Evolutionary conservation across 1,140 invertebrate species (phyloP), one percentile per base, ranked within the genome.

Genomic region (Triops cancriformis): DNA sequence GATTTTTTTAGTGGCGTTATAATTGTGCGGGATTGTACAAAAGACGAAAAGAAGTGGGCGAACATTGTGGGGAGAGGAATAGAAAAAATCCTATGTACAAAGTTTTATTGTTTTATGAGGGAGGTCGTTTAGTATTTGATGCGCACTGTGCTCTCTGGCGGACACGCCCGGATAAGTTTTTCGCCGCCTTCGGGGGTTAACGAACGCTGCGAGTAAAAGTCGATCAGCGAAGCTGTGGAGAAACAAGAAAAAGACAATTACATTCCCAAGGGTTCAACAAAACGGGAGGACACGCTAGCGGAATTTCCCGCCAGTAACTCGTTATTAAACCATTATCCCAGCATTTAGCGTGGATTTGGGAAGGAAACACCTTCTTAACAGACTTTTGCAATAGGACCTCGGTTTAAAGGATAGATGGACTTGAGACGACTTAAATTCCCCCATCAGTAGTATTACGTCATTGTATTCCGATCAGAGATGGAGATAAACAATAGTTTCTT

Each of bases 201-300:
- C 41, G 77, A 42, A 73, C 74, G 77, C 45, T 78, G 43, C n/a
- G 72, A 73, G 31, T 78, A 78, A 37, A 41, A 78, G 11, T 78
- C 72, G 9, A 78, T 74, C 42, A 78, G 43, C 7, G 73, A 64
- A 27, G 72, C 77, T 78, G 26, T n/a, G 11, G 12, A 72, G 64
- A 26, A 37, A 27, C 7, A 45, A 18, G 7, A 37, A 37, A 4
- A 37, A 4, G 31, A 37, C 2, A 37, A 37, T 37, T 4, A 37
- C 2, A 37, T 37, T 37, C 2, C 7, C 7, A 37, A 4, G 2
- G 31, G 2, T 37, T 37, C 7, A 4, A 7, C 7, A 4, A 37
- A 37, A 7, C 7, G 2, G 31, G 7, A 4, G 31, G 2, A 37
- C n/a, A 37, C 7, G 31, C 7, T 37, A 37, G 7, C 31, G 7